A percentile compares a stretch with the other conserved stretches of the same genome.
These are phyloP conservation scores for Apomyelois bistriatella DNA, from an alignment of 2,888 invertebrate genomes.

Conservation along the genomic window DNA sequence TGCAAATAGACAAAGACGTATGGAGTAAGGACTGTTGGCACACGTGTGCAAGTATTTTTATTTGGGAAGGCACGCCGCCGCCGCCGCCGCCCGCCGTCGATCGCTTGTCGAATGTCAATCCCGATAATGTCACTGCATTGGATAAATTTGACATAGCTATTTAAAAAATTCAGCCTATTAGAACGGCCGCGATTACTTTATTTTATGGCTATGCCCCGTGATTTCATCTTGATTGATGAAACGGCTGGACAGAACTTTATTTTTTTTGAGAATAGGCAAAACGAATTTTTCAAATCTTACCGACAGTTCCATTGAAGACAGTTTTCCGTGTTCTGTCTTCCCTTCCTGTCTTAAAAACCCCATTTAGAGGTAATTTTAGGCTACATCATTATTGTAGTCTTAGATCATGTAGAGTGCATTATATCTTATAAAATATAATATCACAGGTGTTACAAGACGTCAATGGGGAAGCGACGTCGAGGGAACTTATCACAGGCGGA, in stretches of 20 bases:
- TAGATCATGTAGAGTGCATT: background rate
- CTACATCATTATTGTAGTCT: too few species aligned
- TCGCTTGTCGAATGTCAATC: slow-evolving; percentile 28
- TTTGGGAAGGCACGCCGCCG: slow-evolving; percentile 34
- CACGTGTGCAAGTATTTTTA: slow-evolving; percentile 43
- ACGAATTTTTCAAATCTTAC: too few species aligned
- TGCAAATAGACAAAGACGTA: slow-evolving; percentile 27
- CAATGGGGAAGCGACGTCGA: slow-evolving; percentile 7
- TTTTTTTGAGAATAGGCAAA: too few species aligned
- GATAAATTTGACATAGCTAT: background rate
- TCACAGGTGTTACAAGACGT: slow-evolving; percentile 7
- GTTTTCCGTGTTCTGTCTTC: too few species aligned
- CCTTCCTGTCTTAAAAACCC: too few species aligned
- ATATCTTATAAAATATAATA: background rate
- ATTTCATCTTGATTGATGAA: too few species aligned
- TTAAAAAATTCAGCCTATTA: background rate
- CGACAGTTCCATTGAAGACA: too few species aligned
- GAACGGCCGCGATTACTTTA: too few species aligned
- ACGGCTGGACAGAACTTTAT: too few species aligned
- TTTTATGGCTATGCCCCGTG: too few species aligned
- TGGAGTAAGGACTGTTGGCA: slow-evolving; percentile 30
- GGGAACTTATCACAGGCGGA: slow-evolving; percentile 49
- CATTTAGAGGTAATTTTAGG: too few species aligned
- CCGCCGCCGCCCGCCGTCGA: slow-evolving; percentile 31
- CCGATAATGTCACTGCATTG: slow-evolving; percentile 18